phyloP scores from a whole-genome alignment of 2,888 invertebrate genomes.

The Drosophila putrida region DNA sequence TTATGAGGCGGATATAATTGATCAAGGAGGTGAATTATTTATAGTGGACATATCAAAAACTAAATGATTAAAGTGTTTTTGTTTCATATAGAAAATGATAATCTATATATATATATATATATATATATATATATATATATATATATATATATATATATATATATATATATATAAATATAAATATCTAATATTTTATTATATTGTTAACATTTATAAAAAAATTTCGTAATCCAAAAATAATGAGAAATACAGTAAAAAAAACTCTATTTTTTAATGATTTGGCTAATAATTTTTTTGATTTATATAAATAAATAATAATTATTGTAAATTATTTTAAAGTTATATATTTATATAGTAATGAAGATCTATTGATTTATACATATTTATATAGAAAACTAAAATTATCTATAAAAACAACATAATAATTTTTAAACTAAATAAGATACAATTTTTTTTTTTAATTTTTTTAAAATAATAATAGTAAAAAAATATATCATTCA shows the following conservation, averaged over 20 bases:
- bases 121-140: no score
- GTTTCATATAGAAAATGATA: no score
- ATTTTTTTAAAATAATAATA: slow-evolving; percentile 24
- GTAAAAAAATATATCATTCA: no score
- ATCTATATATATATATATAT: no score
- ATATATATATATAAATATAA: no score
- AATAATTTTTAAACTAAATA: slow-evolving; percentile 1
- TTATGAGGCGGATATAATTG: no score
- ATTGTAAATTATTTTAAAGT: slow-evolving; percentile 43
- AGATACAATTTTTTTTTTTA: neutral
- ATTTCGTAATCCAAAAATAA: slow-evolving; percentile 63
- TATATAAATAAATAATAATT: slow-evolving; percentile 46
- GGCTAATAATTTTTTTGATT: slow-evolving; percentile 32
- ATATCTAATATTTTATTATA: slow-evolving; percentile 67
- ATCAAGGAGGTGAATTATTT: no score
- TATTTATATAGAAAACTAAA: slow-evolving; percentile 42
- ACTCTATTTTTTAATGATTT: slow-evolving; percentile 38
- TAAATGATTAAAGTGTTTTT: no score
- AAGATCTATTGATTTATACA: slow-evolving; percentile 35
- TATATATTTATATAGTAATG: slow-evolving; percentile 46
- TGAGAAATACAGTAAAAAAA: slow-evolving; percentile 38
- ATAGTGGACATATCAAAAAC: no score
- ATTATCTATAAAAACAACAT: slow-evolving; percentile 32
- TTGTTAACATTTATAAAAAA: slow-evolving; percentile 66
- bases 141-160: no score